Conservation (phyloP, 1,140 invertebrate species). For the Bradysia coprophila region DNA sequence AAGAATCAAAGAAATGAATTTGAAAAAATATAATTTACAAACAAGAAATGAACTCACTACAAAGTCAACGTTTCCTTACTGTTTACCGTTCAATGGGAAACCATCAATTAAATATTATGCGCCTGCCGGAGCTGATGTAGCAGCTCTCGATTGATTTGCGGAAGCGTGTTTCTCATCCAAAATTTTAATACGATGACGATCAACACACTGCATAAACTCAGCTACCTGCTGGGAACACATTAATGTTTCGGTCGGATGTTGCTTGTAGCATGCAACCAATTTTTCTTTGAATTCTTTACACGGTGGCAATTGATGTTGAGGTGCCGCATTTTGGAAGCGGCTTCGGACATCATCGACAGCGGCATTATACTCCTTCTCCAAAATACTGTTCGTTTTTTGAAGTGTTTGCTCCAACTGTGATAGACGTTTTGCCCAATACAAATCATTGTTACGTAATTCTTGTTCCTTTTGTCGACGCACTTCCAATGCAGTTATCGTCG, state of each 20-base stretch:
- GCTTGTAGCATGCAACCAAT: conserved; percentile 29
- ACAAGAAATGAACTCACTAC: no score
- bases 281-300: conserved; percentile 26
- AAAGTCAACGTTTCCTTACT: no score
- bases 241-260: conserved; percentile 28
- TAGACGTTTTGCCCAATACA: conserved; percentile 28
- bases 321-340: conserved; percentile 17
- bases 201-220: conserved; percentile 30
- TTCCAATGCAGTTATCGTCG: conserved; percentile 19
- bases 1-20: no score
- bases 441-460: conserved; percentile 21
- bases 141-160: not conserved
- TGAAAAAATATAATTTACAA: no score
- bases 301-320: conserved; percentile 21
- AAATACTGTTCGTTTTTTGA: conserved; percentile 24
- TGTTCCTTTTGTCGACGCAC: conserved; percentile 21
- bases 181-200: conserved; percentile 19
- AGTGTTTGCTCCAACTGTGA: conserved; percentile 25
- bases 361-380: conserved; percentile 28
- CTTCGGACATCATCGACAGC: conserved; percentile 21
- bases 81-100: no score
- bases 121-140: no score
- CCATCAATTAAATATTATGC: no score
- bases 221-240: conserved; percentile 28
- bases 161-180: conserved; percentile 1